Base-by-base conservation (phyloP, 2,888 invertebrate genomes). In the Catonia carolina region DNA sequence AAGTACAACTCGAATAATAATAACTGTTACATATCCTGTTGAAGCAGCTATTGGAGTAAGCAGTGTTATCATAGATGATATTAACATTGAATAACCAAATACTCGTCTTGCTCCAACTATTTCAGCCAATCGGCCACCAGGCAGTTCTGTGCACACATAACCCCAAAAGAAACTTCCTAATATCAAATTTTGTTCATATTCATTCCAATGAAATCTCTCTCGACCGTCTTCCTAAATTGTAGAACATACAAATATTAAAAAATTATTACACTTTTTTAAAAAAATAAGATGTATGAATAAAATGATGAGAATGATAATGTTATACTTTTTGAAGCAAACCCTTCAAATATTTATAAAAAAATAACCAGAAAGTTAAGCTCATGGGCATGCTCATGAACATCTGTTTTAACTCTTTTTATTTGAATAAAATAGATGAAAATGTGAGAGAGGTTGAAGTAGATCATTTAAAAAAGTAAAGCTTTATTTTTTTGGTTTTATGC, bases 91-190 rank as follows among this genome's bases (percentile, higher is more conserved):
- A 71, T 88, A 86, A 56, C 93, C 94, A 69, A 92, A 92, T 27
- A 94, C 85, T 61, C 85, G 81, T 74, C 84, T 81, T 1, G 90
- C 89, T 6, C 93, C 94, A 63, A 90, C 79, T 53, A 87, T 71
- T 69, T 90, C 91, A 18, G 92, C 88, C 65, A 93, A 76, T 64
- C 89, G 79, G 53, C 93, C 93, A 17, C 92, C 93, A 1, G 92
- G 93, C 61, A 93, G 74, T 73, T 93, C 93, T 61, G 92, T 92
- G 59, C 90, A 78, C 45, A 93, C 83, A 73, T 94, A 93, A 10
- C 93, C 93, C 86, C 90, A 93, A 78, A 89, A 94, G 79, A 94
- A 94, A 67, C 86, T 84, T 37, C 91, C 90, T 22, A 91, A 77
- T 41, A 93, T 81, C 59, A 85, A 78, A 67, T 92, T 92, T 69